Base-by-base conservation (phyloP, 1,140 invertebrate species). In the Sycobia sp. region DNA sequence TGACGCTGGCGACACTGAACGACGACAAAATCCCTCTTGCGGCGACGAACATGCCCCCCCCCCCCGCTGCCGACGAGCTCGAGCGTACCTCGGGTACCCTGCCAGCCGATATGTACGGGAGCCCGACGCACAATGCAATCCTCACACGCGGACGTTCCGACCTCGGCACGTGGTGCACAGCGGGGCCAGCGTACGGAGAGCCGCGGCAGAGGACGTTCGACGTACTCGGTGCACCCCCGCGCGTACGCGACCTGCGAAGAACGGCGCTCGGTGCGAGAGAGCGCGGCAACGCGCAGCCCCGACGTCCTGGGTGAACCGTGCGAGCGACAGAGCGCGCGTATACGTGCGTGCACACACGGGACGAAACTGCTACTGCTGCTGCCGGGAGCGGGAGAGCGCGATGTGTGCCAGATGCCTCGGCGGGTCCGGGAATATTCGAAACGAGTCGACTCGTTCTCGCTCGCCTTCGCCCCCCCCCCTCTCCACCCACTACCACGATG, bases 341-440 rank as follows among this genome's bases (percentile, higher is more conserved):
- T 13, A 10, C 25, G 29, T 38, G 23, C 51, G 38, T 43, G 51
- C 23, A 55, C 38, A 41, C n/a, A 55, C 38, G 51, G 14, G 41
- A 1, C 23, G 23, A 41, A 16, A 55, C 51, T 55, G 14, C 23
- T 55, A n/a, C 38, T 27, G 36, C 5, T 3, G n/a, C n/a, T 25
- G n/a, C n/a, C n/a, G n/a, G n/a, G n/a, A n/a, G n/a, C n/a, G n/a
- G n/a, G n/a, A n/a, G n/a, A n/a, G n/a, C n/a, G n/a, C n/a, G n/a
- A n/a, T n/a, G n/a, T n/a, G n/a, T n/a, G n/a, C n/a, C n/a, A n/a
- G n/a, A n/a, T n/a, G n/a, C n/a, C n/a, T n/a, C n/a, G n/a, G n/a
- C n/a, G 22, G 13, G 23, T 8, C 22, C 16, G 22, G 4, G 1
- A 43, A 55, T 39, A 55, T 29, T 27, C 9, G 49, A 38, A n/a